Evolutionary conservation across 2,113 vertebrate species (phyloP).

Genomic region (Elachura formosa): DNA sequence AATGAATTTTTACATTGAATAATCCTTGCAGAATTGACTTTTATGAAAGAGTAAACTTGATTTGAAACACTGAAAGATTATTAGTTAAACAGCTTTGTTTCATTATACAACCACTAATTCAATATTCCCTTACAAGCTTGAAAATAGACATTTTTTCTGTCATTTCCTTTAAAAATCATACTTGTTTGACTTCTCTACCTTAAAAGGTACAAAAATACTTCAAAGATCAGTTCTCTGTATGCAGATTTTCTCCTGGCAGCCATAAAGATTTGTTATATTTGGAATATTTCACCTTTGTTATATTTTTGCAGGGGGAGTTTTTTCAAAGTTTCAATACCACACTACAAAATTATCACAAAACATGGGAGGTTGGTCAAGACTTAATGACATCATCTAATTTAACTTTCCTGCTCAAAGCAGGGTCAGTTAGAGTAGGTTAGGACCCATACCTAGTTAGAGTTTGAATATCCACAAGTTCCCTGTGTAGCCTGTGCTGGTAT

Average conservation of each 20-base stretch:
- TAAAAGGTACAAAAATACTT: slow-evolving; percentile 24
- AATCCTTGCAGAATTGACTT: neutral
- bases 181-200: neutral
- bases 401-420: neutral
- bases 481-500: neutral
- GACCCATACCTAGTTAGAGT: neutral
- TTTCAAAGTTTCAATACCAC: neutral
- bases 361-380: neutral
- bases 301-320: neutral
- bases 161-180: neutral
- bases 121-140: slow-evolving; percentile 27
- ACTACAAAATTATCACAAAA: neutral
- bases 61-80: neutral
- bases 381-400: neutral
- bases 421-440: neutral
- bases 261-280: neutral
- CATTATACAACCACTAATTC: neutral
- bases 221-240: neutral
- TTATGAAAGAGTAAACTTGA: neutral
- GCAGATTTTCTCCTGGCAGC: neutral
- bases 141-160: slow-evolving; percentile 23
- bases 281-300: neutral
- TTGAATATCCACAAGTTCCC: neutral
- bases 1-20: neutral
- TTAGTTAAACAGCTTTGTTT: slow-evolving; percentile 24